Evolutionary conservation across 2,797 vertebrate species (phyloP), one percentile per base, ranked within the genome.

Genomic region (Hemibagrus guttatus): DNA sequence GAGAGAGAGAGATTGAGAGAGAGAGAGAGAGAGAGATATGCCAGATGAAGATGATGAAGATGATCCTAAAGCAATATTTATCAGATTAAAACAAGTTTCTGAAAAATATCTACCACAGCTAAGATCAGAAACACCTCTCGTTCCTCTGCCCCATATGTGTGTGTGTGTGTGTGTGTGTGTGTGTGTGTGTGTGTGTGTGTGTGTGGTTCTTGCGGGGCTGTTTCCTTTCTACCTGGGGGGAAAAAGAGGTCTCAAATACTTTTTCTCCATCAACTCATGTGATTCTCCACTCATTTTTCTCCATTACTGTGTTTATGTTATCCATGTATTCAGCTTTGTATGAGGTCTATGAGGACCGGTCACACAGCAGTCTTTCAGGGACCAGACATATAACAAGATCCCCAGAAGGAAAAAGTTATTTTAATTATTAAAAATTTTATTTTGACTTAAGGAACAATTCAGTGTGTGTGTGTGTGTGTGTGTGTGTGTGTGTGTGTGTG

Each of bases 151-250:
- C 35, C 6, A 5, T n/a, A 61, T 64, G 13, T 31, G 46, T 71
- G 49, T 83, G 16, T 69, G 49, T 31, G 58, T 7, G 19, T 78
- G 31, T 42, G 52, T 75, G 39, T 83, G 69, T 83, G 21, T 56
- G 17, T 56, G 52, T 71, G 19, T 83, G 68, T 72, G 52, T 84
- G 68, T 84, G 58, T 42, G 82, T 74, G 68, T 78, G 59, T 79
- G 46, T 80, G 75, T 79, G 11, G n/a, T 8, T 85, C 28, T 79
- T 26, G 81, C 12, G 83, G 76, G 68, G 9, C 46, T 49, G 66
- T 35, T 74, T 84, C 58, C 85, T 82, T 88, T 63, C 71, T 85
- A 78, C 78, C 78, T 85, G 78, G n/a, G 78, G 78, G 78, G 35
- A 39, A 85, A 85, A 81, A 86, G 52, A 69, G 79, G 58, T 75